Conservation (phyloP, 2,888 invertebrate species). For the Leptothorax acervorum region DNA sequence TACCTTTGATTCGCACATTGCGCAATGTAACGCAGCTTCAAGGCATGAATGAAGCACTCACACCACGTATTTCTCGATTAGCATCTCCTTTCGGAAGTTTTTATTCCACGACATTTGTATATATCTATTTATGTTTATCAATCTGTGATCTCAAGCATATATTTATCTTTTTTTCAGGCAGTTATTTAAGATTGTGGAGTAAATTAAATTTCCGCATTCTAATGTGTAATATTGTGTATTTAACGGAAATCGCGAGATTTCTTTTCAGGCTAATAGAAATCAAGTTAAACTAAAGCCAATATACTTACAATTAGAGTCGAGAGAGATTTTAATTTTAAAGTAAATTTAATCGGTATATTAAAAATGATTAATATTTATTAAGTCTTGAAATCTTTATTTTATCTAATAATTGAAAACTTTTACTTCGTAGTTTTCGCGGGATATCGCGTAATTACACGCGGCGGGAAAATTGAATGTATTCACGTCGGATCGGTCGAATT, state of each 20-base stretch:
- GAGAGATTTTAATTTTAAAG: not conserved
- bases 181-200: not conserved
- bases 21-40: not conserved
- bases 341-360: conserved; percentile 5
- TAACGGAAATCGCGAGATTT: not conserved
- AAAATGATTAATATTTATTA: not conserved
- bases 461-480: conserved; percentile 20
- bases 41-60: not conserved
- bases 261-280: not conserved
- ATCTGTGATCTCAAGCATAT: not conserved
- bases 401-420: not conserved
- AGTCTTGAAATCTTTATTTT: conserved; percentile 1
- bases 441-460: not conserved
- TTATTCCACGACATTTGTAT: not conserved
- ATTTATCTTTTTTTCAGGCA: not conserved
- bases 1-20: not conserved
- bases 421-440: not conserved
- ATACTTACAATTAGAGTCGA: not conserved
- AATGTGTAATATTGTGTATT: not conserved
- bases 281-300: not conserved
- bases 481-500: not conserved
- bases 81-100: not conserved
- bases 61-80: not conserved
- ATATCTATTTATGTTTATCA: not conserved
- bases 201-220: not conserved